A percentile compares a stretch with the other conserved stretches of the same genome.
Evolutionary conservation across 2,888 invertebrate genomes (phyloP).

Genomic region (Synergus gifuensis): DNA sequence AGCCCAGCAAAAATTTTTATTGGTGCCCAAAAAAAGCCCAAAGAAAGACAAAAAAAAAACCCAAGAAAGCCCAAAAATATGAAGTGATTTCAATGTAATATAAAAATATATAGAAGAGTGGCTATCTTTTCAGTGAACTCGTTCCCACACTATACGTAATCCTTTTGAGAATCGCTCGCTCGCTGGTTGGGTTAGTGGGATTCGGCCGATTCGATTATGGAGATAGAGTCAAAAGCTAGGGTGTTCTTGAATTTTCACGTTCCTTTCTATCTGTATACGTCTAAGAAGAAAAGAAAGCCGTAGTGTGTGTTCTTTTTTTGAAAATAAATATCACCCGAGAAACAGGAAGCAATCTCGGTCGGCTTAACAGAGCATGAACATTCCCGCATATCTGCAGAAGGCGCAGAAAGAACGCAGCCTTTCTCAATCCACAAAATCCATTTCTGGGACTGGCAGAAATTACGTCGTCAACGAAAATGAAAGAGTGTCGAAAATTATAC

Average conservation of each 20-base stretch:
- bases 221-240: slow-evolving; percentile 22
- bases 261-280: not conserved
- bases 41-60: no score
- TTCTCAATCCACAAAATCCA: slow-evolving; percentile 18
- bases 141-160: not conserved
- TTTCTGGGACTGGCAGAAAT: slow-evolving; percentile 6
- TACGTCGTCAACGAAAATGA: slow-evolving; percentile 20
- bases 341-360: slow-evolving; percentile 69
- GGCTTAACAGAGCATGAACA: slow-evolving; percentile 62
- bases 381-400: slow-evolving; percentile 38
- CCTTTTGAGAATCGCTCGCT: slow-evolving; percentile 2
- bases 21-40: not conserved
- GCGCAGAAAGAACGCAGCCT: slow-evolving; percentile 27
- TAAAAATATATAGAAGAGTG: not conserved
- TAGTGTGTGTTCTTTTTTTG: slow-evolving; percentile 38
- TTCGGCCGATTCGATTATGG: slow-evolving; percentile 35
- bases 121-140: slow-evolving; percentile 7
- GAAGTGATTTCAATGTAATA: not conserved
- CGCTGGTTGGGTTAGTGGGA: not conserved
- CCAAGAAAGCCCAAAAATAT: no score
- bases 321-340: slow-evolving; percentile 65
- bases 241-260: slow-evolving; percentile 17
- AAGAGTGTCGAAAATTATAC: not conserved
- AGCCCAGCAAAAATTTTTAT: no score
- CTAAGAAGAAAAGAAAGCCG: not conserved